Evolutionary conservation across 2,113 vertebrate genomes (phyloP), one percentile per base, ranked within the genome.

Genomic region (Crypturellus undulatus): DNA sequence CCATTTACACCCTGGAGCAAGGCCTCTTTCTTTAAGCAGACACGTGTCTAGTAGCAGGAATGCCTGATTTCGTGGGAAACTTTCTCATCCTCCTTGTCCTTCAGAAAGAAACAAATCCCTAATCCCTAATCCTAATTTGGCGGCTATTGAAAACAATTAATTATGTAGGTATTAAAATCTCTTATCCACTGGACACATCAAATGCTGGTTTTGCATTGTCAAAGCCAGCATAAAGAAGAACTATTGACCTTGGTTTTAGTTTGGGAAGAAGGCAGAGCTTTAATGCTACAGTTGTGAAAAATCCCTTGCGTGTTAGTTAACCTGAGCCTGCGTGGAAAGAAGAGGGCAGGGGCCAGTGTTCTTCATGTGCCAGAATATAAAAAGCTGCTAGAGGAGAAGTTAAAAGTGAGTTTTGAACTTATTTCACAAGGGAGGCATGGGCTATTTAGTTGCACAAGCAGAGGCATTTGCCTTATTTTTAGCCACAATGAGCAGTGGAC

Each of bases 401-500:
- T 7, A 56, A 79, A 90, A 86, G 56, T 2, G 1, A 25, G 30
- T 91, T 89, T 91, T 89, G 80, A 84, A 75, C 65, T 89, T 47
- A 88, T 85, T 83, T 90, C 87, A 84, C 60, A 71, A 84, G 56
- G 0, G 0, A 86, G 68, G 89, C 24, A 45, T 80, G 32, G 19
- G 51, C 36, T 94, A 22, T 87, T 93, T 28, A 81, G 84, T 65
- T 62, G 86, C 1, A 1, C 54, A 73, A 22, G 89, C 2, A 3
- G 90, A 91, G 84, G 67, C 11, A 9, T 68, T 71, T 54, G 72
- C 10, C n/a, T 84, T 95, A 58, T 54, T 91, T 94, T 93, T 84
- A 94, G 65, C 30, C 32, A 59, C 56, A 78, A 86, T 24, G 40
- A 87, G 87, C 80, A 91, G 73, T 56, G 56, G 51, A 42, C 40